These are phyloP conservation scores for Ariopsis seemanni DNA, from an alignment of 2,113 vertebrate species.

Conservation along the genomic window DNA sequence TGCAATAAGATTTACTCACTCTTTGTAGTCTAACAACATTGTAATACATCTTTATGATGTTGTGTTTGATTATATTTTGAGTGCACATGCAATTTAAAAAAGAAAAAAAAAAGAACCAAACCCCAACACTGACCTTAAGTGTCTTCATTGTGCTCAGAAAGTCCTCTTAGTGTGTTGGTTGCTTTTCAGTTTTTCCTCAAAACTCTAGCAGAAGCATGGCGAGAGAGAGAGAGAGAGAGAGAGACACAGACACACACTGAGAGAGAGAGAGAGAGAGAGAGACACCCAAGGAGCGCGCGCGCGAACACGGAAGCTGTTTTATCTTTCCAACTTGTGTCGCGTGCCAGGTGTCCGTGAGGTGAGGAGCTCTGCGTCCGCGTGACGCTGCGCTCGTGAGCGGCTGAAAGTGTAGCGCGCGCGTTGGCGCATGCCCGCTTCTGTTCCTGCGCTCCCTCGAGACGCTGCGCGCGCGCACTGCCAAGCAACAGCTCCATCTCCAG, in stretches of 20 bases:
- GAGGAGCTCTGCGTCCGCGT: background rate
- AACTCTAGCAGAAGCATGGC: conserved; percentile 26
- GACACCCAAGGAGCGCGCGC: background rate
- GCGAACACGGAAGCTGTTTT: background rate
- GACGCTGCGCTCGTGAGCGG: conserved; percentile 14
- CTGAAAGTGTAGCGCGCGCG: conserved; percentile 22
- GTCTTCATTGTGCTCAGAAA: conserved; percentile 49
- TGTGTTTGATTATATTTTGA: background rate
- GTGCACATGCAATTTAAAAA: background rate
- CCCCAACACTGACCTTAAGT: conserved; percentile 43
- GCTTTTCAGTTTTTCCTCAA: background rate
- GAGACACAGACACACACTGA: background rate
- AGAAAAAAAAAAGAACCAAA: background rate
- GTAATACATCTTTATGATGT: too few relatives aligned
- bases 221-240: background rate
- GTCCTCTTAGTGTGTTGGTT: background rate
- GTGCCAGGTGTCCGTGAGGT: background rate
- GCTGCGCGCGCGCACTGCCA: conserved; percentile 53
- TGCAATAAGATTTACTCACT: too few relatives aligned
- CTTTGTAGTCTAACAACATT: too few relatives aligned
- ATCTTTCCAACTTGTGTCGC: background rate
- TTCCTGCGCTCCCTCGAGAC: conserved; percentile 50
- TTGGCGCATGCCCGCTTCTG: conserved; percentile 47
- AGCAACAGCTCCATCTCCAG: conserved; percentile 46
- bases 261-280: too few relatives aligned